Conservation (phyloP, 1,140 invertebrate genomes). For the Drosophila rufa region DNA sequence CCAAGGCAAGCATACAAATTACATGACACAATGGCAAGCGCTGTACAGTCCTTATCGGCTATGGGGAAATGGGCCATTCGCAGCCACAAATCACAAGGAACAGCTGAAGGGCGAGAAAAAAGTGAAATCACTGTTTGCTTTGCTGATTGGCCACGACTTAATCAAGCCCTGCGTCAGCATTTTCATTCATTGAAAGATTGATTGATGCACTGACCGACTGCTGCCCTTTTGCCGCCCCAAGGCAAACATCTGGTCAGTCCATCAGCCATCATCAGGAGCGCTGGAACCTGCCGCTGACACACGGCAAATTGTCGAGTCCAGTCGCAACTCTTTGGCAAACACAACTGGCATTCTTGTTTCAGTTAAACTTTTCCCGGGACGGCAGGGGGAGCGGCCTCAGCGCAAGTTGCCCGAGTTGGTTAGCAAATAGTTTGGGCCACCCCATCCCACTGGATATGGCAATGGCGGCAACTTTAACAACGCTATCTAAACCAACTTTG, state of each 20-base stretch:
- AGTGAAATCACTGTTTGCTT: conserved; percentile 51
- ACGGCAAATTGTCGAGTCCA: conserved; percentile 48
- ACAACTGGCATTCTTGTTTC: conserved; percentile 36
- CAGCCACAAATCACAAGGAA: conserved; percentile 4
- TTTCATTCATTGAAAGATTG: conserved; percentile 52
- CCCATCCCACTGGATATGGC: conserved; percentile 41
- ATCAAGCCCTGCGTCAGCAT: conserved; percentile 59
- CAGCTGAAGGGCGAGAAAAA: neutral
- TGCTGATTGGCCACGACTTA: conserved; percentile 60
- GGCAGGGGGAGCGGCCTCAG: conserved; percentile 6
- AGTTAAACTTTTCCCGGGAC: conserved; percentile 48
- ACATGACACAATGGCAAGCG: conserved; percentile 37
- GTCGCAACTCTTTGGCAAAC: conserved; percentile 50
- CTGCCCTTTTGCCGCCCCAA: conserved; percentile 17
- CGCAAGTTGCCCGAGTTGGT: conserved; percentile 20
- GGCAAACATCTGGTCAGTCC: conserved; percentile 58
- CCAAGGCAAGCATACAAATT: conserved; percentile 44
- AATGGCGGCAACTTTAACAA: conserved; percentile 48
- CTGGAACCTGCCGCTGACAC: conserved; percentile 41
- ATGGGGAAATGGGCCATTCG: conserved; percentile 7
- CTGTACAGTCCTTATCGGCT: conserved; percentile 25
- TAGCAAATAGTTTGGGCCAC: conserved; percentile 49
- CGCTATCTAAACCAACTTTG: conserved; percentile 69
- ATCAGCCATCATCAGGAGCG: conserved; percentile 46
- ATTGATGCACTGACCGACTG: conserved; percentile 54